phyloP scores from a whole-genome alignment of 64 coral and sea anemone genomes.

The Stichodactyla mertensii region DNA sequence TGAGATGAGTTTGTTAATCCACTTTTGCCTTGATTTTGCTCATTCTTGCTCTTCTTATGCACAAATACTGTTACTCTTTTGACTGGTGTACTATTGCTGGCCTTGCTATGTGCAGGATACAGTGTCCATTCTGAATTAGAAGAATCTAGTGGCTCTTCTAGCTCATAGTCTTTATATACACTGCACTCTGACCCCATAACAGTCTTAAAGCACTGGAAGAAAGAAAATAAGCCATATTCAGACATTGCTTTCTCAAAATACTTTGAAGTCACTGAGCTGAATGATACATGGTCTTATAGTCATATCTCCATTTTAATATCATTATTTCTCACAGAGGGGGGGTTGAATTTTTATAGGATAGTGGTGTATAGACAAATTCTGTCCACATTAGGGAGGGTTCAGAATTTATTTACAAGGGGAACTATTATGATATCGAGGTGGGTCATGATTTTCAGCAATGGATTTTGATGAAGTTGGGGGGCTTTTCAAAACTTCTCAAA shows the following conservation, averaged over 20 bases:
- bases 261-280: not conserved
- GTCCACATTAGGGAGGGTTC: no score
- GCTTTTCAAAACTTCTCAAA: no score
- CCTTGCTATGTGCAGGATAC: conserved; percentile 54
- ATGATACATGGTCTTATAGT: no score
- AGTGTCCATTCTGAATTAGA: conserved; percentile 67
- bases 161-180: conserved; percentile 67
- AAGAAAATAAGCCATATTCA: not conserved
- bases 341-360: no score
- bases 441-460: no score
- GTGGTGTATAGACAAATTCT: no score
- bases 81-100: conserved; percentile 24
- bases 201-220: not conserved
- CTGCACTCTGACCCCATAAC: conserved; percentile 90
- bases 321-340: no score
- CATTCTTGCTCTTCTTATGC: conserved; percentile 65
- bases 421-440: no score
- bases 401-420: no score
- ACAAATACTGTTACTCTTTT: conserved; percentile 79
- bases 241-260: not conserved
- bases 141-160: conserved; percentile 64
- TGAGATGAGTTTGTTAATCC: not conserved
- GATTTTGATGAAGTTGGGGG: no score
- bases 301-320: no score
- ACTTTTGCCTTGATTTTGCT: conserved; percentile 31